phyloP scores from a whole-genome alignment of 2,113 vertebrate genomes.

The Theristicus caerulescens region DNA sequence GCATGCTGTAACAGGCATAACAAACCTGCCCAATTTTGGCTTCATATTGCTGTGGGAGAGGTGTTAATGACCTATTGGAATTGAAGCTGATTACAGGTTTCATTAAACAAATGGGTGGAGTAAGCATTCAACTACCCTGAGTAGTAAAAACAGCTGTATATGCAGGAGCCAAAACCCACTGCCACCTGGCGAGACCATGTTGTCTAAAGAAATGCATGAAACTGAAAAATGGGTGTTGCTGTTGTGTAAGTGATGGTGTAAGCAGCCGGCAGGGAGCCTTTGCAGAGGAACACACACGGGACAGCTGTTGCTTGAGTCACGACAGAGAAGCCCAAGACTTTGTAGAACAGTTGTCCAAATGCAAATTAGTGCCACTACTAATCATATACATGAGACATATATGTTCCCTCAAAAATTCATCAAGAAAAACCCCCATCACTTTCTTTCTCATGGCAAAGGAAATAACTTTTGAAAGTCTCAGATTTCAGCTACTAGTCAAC shows the following conservation, averaged over 20 bases:
- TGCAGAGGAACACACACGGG: fast-evolving
- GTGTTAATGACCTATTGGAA: conserved; percentile 53
- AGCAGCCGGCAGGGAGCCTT: neutral
- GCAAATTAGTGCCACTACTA: neutral
- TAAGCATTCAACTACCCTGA: neutral
- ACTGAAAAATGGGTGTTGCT: neutral
- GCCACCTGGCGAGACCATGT: neutral
- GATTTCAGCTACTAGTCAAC: neutral
- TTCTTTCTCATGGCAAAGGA: neutral
- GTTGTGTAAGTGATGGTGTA: neutral
- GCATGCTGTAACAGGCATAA: conserved; percentile 31
- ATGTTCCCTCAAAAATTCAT: neutral
- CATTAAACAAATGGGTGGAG: conserved; percentile 49
- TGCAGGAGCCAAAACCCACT: neutral
- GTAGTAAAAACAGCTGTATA: conserved; percentile 3
- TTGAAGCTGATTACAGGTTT: conserved; percentile 39
- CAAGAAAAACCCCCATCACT: fast-evolving
- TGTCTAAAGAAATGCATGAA: neutral
- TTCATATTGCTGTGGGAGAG: conserved; percentile 1
- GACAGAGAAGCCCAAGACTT: neutral
- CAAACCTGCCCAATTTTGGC: conserved; percentile 32
- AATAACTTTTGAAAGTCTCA: neutral
- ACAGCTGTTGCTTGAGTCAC: neutral
- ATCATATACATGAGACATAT: no score
- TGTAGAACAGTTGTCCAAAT: neutral